phyloP scores from a whole-genome alignment of 2,888 invertebrate species.

The Trisateles emortualis region DNA sequence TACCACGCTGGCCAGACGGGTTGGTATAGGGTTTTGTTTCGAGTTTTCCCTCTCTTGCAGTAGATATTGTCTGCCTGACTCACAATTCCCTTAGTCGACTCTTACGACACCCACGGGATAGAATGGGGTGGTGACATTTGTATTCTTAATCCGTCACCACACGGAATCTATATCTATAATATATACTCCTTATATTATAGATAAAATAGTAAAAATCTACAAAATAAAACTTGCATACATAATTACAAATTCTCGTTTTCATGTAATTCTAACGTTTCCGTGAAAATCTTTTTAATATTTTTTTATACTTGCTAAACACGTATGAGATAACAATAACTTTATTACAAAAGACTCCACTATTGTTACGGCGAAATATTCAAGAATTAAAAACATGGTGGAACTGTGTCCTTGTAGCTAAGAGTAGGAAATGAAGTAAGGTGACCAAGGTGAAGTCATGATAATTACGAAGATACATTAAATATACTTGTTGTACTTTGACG shows the following conservation, averaged over 20 bases:
- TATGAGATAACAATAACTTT: slow-evolving; percentile 33
- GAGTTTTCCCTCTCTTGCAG: too few species aligned
- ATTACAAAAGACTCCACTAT: slow-evolving; percentile 43
- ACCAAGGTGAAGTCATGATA: slow-evolving; percentile 58
- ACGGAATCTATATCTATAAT: too few species aligned
- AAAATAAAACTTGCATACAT: neutral
- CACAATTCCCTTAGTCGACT: too few species aligned
- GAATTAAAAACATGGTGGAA: slow-evolving; percentile 44
- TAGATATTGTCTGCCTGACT: too few species aligned
- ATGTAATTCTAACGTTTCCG: slow-evolving; percentile 21
- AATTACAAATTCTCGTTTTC: slow-evolving; percentile 23
- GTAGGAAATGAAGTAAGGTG: slow-evolving; percentile 50
- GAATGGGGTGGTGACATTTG: too few species aligned
- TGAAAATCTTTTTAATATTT: slow-evolving; percentile 25
- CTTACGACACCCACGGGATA: too few species aligned
- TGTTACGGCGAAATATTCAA: slow-evolving; percentile 49
- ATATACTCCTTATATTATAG: too few species aligned
- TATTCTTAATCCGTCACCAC: too few species aligned
- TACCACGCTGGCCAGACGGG: too few species aligned
- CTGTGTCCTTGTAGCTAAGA: slow-evolving; percentile 39
- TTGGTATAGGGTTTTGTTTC: too few species aligned
- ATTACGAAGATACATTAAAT: slow-evolving; percentile 52
- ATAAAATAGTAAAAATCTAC: too few species aligned
- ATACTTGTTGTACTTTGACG: slow-evolving; percentile 47
- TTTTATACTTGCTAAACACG: slow-evolving; percentile 34